Percentiles rank a stretch among this genome's conserved stretches.
Evolutionary conservation across 2,888 invertebrate species (phyloP).

Genomic region (Odontomyia ornata): DNA sequence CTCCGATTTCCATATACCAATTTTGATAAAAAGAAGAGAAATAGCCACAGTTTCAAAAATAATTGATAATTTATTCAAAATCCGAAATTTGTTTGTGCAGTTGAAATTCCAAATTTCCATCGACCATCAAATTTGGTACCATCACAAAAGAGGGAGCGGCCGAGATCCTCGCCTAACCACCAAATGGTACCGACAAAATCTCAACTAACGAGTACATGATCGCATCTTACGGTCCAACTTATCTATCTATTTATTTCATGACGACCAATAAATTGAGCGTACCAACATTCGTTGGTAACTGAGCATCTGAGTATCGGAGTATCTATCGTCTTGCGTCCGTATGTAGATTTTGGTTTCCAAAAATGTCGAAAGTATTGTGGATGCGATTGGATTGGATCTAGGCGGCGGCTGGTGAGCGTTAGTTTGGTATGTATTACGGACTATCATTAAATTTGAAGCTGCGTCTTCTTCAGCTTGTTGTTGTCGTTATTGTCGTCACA

Average conservation of each 20-base stretch:
- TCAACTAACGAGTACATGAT: constrained; percentile 6
- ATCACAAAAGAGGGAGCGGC: background rate
- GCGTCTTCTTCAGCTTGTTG: background rate
- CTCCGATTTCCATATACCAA: constrained; percentile 40
- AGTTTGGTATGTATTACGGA: background rate
- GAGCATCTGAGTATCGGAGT: too few species aligned
- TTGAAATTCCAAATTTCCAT: constrained; percentile 20
- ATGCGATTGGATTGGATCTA: background rate
- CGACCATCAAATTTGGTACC: background rate
- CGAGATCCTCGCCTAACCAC: constrained; percentile 9
- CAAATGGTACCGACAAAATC: constrained; percentile 23
- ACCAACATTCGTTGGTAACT: background rate
- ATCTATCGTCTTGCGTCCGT: background rate
- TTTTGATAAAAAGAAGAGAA: constrained; percentile 49
- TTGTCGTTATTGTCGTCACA: too few species aligned
- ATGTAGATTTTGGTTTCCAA: constrained; percentile 23
- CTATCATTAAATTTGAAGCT: constrained; percentile 29
- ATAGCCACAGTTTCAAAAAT: constrained; percentile 51
- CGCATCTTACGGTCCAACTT: constrained; percentile 4
- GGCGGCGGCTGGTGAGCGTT: background rate
- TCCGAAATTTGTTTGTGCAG: background rate
- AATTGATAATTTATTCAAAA: constrained; percentile 60
- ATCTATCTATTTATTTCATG: constrained; percentile 40
- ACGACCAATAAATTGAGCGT: constrained; percentile 40
- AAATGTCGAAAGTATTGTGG: constrained; percentile 10